phyloP scores from a whole-genome alignment of 2,797 vertebrate genomes.

The Pitangus sulphuratus region DNA sequence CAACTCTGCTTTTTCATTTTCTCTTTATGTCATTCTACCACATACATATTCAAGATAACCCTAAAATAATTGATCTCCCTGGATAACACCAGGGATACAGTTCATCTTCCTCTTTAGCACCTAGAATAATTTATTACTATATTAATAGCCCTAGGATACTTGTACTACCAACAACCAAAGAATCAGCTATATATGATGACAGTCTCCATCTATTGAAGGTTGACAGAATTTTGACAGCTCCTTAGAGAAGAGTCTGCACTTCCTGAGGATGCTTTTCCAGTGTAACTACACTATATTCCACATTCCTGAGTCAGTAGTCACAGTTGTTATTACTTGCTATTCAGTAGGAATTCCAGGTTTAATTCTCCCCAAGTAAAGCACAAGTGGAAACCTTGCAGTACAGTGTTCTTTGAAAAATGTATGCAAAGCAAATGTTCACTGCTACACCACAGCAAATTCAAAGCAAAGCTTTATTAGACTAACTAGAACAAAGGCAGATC shows the following conservation, averaged over 20 bases:
- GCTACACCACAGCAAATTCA: not conserved
- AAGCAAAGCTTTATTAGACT: not conserved
- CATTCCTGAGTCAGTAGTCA: not conserved
- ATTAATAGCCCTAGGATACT: not conserved
- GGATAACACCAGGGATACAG: not conserved
- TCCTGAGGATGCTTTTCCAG: not conserved
- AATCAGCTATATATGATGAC: rapidly evolving
- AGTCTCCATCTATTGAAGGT: not conserved
- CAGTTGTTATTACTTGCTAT: not conserved
- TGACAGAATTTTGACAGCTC: not conserved
- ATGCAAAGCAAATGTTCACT: not conserved
- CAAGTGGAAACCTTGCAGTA: not conserved
- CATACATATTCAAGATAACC: not conserved
- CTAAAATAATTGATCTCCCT: not conserved
- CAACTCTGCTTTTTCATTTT: not conserved
- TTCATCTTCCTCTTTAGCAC: not conserved
- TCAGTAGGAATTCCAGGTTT: not conserved
- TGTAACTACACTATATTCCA: not conserved
- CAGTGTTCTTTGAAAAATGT: not conserved
- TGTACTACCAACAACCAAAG: not conserved
- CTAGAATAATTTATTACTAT: not conserved
- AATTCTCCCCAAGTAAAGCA: not conserved
- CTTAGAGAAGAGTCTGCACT: not conserved
- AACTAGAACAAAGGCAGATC: not conserved
- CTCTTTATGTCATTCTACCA: not conserved